Conservation (phyloP, 2,797 vertebrate genomes). For the Macropodus opercularis region DNA sequence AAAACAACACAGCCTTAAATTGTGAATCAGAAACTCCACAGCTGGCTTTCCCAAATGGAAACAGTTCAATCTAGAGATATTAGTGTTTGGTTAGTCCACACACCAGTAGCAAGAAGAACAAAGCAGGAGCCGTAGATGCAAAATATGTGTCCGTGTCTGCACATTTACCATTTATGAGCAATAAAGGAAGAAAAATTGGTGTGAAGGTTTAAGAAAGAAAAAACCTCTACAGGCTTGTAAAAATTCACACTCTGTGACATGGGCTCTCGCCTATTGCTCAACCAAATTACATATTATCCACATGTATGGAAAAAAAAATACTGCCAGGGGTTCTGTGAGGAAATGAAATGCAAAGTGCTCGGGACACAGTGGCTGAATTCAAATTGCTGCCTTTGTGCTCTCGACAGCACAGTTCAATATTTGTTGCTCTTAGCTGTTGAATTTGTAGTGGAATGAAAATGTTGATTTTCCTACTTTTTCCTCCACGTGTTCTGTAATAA, state of each 20-base stretch:
- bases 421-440: slow-evolving; percentile 30
- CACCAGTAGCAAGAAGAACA: not conserved
- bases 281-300: slow-evolving; percentile 37
- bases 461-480: slow-evolving; percentile 27
- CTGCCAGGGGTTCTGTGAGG: slow-evolving; percentile 14
- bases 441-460: slow-evolving; percentile 40
- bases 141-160: slow-evolving; percentile 14
- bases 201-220: slow-evolving; percentile 4
- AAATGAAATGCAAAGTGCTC: slow-evolving; percentile 25
- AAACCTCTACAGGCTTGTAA: slow-evolving; percentile 23
- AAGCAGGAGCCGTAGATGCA: not conserved
- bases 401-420: slow-evolving; percentile 3
- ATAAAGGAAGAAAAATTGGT: not conserved
- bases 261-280: slow-evolving; percentile 16
- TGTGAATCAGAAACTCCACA: slow-evolving; percentile 11
- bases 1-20: slow-evolving; percentile 27
- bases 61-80: slow-evolving; percentile 12
- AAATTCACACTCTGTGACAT: slow-evolving; percentile 33
- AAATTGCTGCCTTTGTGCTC: slow-evolving; percentile 5
- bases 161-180: slow-evolving; percentile 20
- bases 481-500: slow-evolving; percentile 50
- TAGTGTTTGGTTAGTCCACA: not conserved
- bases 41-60: not conserved
- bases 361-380: slow-evolving; percentile 17
- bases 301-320: slow-evolving; percentile 38